A percentile compares a stretch with the other conserved stretches of the same genome.
Conservation (phyloP, 2,888 invertebrate genomes). For the Panzeria rudis region DNA sequence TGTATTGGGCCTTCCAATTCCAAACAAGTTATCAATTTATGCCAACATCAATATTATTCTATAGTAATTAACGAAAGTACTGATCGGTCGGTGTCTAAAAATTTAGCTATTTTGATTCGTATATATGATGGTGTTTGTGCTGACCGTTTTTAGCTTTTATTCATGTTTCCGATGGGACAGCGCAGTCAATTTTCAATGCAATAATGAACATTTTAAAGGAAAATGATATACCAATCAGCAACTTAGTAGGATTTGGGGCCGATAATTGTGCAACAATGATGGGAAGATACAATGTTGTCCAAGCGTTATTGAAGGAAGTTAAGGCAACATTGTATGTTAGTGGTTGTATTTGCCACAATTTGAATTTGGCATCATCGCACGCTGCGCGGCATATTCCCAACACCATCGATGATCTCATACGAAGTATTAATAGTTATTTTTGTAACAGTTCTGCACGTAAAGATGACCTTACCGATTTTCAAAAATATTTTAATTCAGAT, state of each 20-base stretch:
- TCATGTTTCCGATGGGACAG: background rate
- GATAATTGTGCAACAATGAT: slow-evolving; percentile 6
- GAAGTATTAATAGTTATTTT: slow-evolving; percentile 3
- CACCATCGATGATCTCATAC: background rate
- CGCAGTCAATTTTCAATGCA: background rate
- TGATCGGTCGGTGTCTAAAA: background rate
- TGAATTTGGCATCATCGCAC: background rate
- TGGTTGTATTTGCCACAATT: background rate
- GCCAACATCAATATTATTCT: background rate
- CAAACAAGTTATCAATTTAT: slow-evolving; percentile 5
- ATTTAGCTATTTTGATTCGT: slow-evolving; percentile 5
- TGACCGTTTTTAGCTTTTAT: background rate
- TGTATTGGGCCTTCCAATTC: background rate
- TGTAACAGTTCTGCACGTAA: slow-evolving; percentile 1
- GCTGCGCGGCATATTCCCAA: background rate
- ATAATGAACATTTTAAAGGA: background rate
- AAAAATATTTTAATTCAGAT: background rate
- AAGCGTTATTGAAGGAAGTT: background rate
- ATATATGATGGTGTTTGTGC: background rate
- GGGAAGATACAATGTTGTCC: background rate
- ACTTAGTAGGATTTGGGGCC: background rate
- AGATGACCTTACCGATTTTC: slow-evolving; percentile 7
- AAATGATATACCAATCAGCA: slow-evolving; percentile 1
- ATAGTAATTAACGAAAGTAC: slow-evolving; percentile 1
- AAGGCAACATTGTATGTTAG: background rate